Conservation (phyloP, 1,140 invertebrate genomes). For the Panulirus ornatus region DNA sequence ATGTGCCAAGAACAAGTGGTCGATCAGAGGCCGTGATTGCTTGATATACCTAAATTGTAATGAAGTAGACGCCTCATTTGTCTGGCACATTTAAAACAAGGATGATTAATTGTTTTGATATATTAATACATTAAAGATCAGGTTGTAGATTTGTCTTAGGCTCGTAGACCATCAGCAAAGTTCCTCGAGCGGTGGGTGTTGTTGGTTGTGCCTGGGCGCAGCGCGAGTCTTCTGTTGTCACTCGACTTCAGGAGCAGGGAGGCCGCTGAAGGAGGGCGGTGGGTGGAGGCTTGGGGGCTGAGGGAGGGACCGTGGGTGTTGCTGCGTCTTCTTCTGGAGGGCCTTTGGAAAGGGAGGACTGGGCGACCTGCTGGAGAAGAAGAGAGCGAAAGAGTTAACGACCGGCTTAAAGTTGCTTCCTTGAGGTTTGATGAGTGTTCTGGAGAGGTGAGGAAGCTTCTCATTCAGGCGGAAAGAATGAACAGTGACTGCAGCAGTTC, state of each 20-base stretch:
- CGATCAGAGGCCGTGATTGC: not conserved
- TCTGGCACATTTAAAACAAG: not conserved
- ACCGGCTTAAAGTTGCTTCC: too few species aligned
- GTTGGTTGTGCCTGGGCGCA: not conserved
- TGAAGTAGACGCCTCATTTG: not conserved
- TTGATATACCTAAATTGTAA: not conserved
- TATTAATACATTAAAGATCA: not conserved
- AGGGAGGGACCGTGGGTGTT: not conserved
- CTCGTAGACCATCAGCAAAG: not conserved
- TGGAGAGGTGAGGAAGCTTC: too few species aligned
- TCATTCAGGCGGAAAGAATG: too few species aligned
- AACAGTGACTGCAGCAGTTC: too few species aligned
- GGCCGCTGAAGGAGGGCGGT: not conserved
- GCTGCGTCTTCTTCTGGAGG: slow-evolving; percentile 7
- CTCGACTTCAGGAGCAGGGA: not conserved
- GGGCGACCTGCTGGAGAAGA: not conserved
- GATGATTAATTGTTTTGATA: not conserved
- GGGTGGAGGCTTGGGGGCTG: not conserved
- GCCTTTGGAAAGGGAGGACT: not conserved
- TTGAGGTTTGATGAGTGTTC: too few species aligned
- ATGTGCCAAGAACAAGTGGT: not conserved
- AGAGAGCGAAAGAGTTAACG: not conserved
- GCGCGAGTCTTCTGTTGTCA: not conserved
- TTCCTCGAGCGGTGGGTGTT: not conserved
- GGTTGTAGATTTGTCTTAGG: too few species aligned